Conservation (phyloP, 2,797 vertebrate species). For the Betta splendens region DNA sequence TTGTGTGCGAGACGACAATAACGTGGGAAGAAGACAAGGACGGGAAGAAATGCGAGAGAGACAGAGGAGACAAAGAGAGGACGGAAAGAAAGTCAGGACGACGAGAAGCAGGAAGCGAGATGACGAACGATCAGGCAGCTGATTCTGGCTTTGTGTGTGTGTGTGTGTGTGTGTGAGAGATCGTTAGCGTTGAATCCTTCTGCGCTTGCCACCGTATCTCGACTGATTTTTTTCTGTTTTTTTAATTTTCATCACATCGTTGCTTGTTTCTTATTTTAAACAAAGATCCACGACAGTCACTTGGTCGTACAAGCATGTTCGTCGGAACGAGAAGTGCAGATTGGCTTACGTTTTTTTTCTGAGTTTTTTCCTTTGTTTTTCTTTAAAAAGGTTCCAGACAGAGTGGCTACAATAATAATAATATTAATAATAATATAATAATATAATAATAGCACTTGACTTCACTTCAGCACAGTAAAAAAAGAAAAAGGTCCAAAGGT, state of each 20-base stretch:
- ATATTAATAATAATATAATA: slow-evolving; percentile 53
- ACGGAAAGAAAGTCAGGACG: not conserved
- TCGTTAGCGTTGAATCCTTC: slow-evolving; percentile 60
- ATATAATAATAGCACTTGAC: slow-evolving; percentile 73
- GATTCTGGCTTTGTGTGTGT: slow-evolving; percentile 60
- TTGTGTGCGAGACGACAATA: slow-evolving; percentile 48
- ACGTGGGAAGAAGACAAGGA: not conserved
- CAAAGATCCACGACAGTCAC: slow-evolving; percentile 66
- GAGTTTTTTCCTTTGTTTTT: slow-evolving; percentile 48
- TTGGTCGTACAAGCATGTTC: slow-evolving; percentile 68
- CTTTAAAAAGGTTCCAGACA: slow-evolving; percentile 68
- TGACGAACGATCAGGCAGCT: slow-evolving; percentile 56
- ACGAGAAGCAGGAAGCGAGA: slow-evolving; percentile 15
- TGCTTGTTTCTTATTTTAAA: slow-evolving; percentile 61
- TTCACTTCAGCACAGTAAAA: slow-evolving; percentile 76
- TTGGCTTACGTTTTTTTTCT: slow-evolving; percentile 50
- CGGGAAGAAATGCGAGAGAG: slow-evolving; percentile 1
- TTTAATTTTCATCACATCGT: slow-evolving; percentile 29
- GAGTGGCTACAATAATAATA: slow-evolving; percentile 67
- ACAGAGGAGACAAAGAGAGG: not conserved
- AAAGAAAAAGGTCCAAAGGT: slow-evolving; percentile 63
- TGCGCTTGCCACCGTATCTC: slow-evolving; percentile 47
- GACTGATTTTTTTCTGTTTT: slow-evolving; percentile 30
- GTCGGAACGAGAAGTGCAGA: slow-evolving; percentile 69
- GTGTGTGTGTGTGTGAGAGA: slow-evolving; percentile 44